phyloP scores from a whole-genome alignment of 2,113 vertebrate species.

The Leiothrix lutea region DNA sequence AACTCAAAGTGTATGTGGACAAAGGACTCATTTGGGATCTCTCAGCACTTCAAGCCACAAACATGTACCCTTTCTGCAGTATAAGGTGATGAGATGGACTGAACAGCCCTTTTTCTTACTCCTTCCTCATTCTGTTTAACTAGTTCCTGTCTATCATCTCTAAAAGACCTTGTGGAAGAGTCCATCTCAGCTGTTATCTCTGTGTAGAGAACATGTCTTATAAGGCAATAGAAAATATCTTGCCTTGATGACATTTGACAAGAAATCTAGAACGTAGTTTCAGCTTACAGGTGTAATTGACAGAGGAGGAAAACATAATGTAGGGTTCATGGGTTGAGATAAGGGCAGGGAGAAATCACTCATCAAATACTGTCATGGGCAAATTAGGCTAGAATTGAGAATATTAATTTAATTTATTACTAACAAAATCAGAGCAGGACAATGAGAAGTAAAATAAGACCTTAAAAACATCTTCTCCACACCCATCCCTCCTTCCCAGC shows the following conservation, averaged over 20 bases:
- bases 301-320: not conserved
- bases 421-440: not conserved
- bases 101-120: not conserved
- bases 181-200: not conserved
- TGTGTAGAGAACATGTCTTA: not conserved
- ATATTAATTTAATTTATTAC: not conserved
- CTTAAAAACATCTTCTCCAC: not conserved
- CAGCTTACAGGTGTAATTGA: not conserved
- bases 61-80: not conserved
- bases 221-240: not conserved
- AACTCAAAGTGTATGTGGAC: not conserved
- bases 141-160: not conserved
- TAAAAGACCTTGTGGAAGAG: not conserved
- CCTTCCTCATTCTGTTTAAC: not conserved
- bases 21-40: not conserved
- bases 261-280: not conserved
- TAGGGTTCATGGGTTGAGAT: not conserved
- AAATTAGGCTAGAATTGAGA: not conserved
- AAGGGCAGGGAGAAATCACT: not conserved
- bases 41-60: not conserved
- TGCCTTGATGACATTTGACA: not conserved
- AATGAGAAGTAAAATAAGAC: not conserved
- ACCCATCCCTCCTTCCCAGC: not conserved
- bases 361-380: not conserved
- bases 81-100: not conserved